Evolutionary conservation across 2,113 vertebrate genomes (phyloP), one percentile per base, ranked within the genome.

Genomic region (Heloderma charlesbogerti): DNA sequence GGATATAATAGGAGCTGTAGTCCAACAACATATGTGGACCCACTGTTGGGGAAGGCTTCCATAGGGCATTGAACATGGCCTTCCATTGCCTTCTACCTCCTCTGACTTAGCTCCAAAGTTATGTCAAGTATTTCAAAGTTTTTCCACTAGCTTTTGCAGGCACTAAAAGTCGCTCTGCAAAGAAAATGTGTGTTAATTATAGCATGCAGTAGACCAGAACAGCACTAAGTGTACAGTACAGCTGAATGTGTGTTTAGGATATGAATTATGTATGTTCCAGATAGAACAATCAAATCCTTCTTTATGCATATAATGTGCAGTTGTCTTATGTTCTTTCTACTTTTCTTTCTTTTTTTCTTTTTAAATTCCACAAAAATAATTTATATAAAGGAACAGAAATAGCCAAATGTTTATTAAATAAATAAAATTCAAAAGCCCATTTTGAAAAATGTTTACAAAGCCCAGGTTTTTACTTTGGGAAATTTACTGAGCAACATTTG

Each of bases 131-230:
- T 71, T 89, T 91, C n/a, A n/a, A n/a, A n/a, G n/a, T n/a, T 48
- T 84, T 48, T 54, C 0, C 0, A 45, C 74, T 48, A 85, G 86
- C 78, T 93, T 90, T 94, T 87, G 13, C 7, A 92, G 66, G 20
- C 3, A 89, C 25, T 60, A 84, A 79, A 91, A 88, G 51, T 88
- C 45, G 94, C 78, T 67, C 71, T 72, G 40, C 88, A 89, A 88
- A 74, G 45, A 82, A 75, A 94, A 90, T 20, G 82, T 63, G 57
- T 90, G 63, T 90, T 94, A 95, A 94, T 88, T 91, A 86, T 86
- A 87, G 3, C 51, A 88, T 74, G 27, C 63, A 93, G 25, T 51
- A 77, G 77, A 78, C 27, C 74, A 93, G 84, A 95, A 89, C 43
- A 96, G 18, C n/a, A 91, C 37, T 89, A 89, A 93, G 3, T 57